These are phyloP conservation scores for Gastrophysa polygoni DNA, from an alignment of 2,888 invertebrate species.

Conservation along the genomic window DNA sequence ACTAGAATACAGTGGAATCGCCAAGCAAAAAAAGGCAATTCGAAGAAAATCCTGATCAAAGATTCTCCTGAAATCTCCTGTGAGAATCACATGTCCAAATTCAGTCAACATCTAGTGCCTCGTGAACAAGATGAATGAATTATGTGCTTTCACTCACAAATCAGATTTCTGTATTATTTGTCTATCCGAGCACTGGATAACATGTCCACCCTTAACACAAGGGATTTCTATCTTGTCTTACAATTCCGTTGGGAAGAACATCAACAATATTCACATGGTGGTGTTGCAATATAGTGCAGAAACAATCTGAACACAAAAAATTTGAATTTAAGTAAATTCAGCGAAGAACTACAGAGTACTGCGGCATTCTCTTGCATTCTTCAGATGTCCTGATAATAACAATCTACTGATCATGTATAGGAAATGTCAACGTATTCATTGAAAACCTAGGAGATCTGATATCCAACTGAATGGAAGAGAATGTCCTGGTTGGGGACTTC, in stretches of 20 bases:
- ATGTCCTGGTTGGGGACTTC: background rate
- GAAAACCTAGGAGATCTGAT: background rate
- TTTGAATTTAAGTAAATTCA: background rate
- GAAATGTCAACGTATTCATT: background rate
- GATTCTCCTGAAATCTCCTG: too few relatives aligned
- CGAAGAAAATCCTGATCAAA: too few relatives aligned
- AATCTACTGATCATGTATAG: background rate
- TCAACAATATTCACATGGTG: background rate
- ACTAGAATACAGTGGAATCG: too few relatives aligned
- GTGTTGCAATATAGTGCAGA: background rate
- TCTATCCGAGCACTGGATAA: background rate
- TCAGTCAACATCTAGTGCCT: too few relatives aligned
- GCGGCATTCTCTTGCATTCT: background rate
- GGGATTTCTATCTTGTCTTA: background rate
- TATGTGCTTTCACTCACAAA: too few relatives aligned
- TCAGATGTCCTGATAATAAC: conserved; percentile 3
- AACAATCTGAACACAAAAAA: background rate
- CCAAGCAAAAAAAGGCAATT: too few relatives aligned
- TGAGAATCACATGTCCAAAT: too few relatives aligned
- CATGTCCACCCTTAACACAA: background rate
- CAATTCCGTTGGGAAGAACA: background rate
- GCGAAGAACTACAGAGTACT: background rate
- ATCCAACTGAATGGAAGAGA: background rate
- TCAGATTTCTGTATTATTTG: too few relatives aligned
- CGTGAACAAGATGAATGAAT: too few relatives aligned